These are phyloP conservation scores for Stichodactyla mertensii DNA, from an alignment of 64 coral and sea anemone species.

Conservation along the genomic window DNA sequence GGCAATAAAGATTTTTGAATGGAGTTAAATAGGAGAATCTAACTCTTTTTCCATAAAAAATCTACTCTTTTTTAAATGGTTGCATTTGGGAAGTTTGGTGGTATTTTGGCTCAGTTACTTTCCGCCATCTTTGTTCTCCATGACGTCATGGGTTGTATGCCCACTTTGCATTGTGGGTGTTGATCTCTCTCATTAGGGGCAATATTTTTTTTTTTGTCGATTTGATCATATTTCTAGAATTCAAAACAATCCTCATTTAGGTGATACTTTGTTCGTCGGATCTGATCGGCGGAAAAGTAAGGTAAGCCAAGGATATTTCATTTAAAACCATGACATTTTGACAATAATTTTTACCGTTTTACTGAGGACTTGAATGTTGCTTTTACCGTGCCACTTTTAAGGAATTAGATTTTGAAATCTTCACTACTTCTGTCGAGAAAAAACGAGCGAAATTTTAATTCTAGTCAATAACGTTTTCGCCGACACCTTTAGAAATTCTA, in stretches of 20 bases:
- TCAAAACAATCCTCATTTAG: slow-evolving; percentile 19
- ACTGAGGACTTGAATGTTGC: background rate
- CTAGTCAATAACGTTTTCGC: background rate
- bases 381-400: background rate
- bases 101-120: background rate
- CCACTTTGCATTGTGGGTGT: background rate
- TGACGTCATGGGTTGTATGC: background rate
- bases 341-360: background rate
- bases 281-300: slow-evolving; percentile 7
- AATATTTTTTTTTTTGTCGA: slow-evolving; percentile 23
- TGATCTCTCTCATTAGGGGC: slow-evolving; percentile 1
- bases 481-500: background rate
- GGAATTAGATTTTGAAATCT: background rate
- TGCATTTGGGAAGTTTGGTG: no score
- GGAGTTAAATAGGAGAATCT: no score
- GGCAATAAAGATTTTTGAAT: background rate
- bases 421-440: background rate
- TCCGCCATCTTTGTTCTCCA: background rate
- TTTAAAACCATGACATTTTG: background rate
- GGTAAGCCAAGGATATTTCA: background rate
- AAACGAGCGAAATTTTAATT: background rate
- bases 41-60: background rate
- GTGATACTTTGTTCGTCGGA: slow-evolving; percentile 11
- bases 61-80: no score
- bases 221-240: slow-evolving; percentile 31